Evolutionary conservation across 2,888 invertebrate genomes (phyloP).

Genomic region (Adelognathus sp.): DNA sequence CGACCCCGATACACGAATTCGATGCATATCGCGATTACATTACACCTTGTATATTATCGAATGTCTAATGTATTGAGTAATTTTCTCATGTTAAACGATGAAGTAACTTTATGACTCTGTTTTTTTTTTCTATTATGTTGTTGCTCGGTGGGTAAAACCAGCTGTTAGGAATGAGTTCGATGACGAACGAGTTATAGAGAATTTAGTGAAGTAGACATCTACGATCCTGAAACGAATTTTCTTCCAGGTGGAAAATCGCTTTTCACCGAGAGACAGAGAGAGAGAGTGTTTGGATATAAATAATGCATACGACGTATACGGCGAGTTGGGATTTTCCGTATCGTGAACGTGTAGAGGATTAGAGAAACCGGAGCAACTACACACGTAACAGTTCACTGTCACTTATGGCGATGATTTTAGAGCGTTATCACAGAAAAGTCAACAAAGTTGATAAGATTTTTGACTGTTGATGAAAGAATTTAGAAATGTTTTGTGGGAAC

Average conservation of each 20-base stretch:
- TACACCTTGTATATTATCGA: neutral
- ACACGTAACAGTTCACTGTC: constrained; percentile 34
- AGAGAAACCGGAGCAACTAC: constrained; percentile 29
- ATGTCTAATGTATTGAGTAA: neutral
- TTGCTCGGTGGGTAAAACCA: constrained; percentile 25
- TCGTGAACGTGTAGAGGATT: neutral
- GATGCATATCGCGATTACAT: constrained; percentile 16
- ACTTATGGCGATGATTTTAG: constrained; percentile 42
- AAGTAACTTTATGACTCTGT: neutral
- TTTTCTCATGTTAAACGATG: constrained; percentile 2
- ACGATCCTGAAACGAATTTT: neutral
- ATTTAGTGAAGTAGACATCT: too few relatives aligned
- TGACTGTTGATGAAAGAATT: too few relatives aligned
- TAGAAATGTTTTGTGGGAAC: too few relatives aligned
- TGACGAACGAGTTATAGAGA: neutral
- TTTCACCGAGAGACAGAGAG: neutral
- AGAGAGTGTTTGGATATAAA: constrained; percentile 16
- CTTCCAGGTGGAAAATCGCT: constrained; percentile 1
- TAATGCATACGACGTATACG: constrained; percentile 44
- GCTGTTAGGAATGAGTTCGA: neutral
- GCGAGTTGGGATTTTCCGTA: constrained; percentile 46
- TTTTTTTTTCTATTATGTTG: neutral
- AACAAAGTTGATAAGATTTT: neutral
- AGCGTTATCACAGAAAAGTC: neutral
- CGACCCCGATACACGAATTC: constrained; percentile 7